Base-by-base conservation (phyloP, 2,888 invertebrate species). In the Melinaea menophilus region DNA sequence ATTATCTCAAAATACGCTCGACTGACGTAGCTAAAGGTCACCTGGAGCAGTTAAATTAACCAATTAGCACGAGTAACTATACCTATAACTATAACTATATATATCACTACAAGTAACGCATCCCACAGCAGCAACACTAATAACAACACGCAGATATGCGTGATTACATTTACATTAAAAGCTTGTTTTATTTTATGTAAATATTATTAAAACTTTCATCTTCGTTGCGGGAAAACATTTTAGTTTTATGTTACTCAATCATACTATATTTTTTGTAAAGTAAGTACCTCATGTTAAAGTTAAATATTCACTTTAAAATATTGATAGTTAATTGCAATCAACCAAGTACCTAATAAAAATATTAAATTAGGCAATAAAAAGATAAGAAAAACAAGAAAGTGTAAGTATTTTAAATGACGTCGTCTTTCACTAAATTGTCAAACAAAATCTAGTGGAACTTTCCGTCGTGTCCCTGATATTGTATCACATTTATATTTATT, bases 401-500 rank as follows among this genome's bases (percentile, higher is more conserved):
- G 51, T 3, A 31, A 51, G 11, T 31, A 31, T 51, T 31, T 31
- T 9, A 51, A 51, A 31, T 9, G 22, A 3, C 51, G 7, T 51
- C 31, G n/a, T 48, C 31, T 51, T 46, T 51, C 31, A 51, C 51
- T 31, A 31, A 51, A 51, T 51, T 51, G 51, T 7, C 2, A 11
- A 11, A 51, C 31, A 51, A 51, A 51, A 31, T 51, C 51, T 51
- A 51, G 51, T 51, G 9, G 51, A 31, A 51, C 3, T 51, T 51
- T 51, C 51, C 31, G 31, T 51, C 51, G 51, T 51, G 11, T 41
- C 9, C 41, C 51, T 51, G 51, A 51, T 51, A 51, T 51, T 51
- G 51, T 51, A 51, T 51, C 58, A 55, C 58, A 61, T 85, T 82
- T 80, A 78, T 79, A 85, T 85, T 80, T 84, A 84, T 88, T 81